Percentiles rank a stretch among this genome's conserved stretches.
Evolutionary conservation across 2,113 vertebrate species (phyloP).

Genomic region (Dissostichus mawsoni): DNA sequence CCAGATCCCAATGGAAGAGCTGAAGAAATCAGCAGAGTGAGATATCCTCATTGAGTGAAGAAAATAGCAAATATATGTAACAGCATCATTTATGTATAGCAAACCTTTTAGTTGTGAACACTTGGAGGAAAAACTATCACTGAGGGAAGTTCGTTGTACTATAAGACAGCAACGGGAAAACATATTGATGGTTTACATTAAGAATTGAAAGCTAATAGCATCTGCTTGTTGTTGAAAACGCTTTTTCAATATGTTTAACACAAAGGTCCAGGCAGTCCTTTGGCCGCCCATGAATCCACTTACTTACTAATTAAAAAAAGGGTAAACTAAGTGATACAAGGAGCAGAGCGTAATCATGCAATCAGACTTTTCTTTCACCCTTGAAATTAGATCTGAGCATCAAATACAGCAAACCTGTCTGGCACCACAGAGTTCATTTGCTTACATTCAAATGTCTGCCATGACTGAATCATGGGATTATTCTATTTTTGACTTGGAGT

Average conservation of each 20-base stretch:
- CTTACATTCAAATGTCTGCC: neutral
- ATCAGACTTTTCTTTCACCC: neutral
- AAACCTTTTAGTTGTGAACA: slow-evolving; percentile 17
- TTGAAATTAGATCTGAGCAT: neutral
- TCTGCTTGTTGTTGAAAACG: slow-evolving; percentile 11
- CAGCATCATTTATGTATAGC: slow-evolving; percentile 11
- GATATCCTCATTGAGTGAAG: slow-evolving; percentile 32
- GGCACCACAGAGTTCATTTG: neutral
- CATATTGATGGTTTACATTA: neutral
- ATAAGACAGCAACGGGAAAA: neutral
- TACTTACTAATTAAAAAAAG: slow-evolving; percentile 36
- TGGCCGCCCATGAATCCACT: slow-evolving; percentile 13
- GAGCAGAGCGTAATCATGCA: slow-evolving; percentile 13
- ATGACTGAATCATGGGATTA: neutral
- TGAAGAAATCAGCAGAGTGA: slow-evolving; percentile 59
- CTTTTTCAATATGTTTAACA: slow-evolving; percentile 1
- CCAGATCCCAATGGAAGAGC: slow-evolving; percentile 36
- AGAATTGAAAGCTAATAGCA: neutral
- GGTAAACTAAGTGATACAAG: slow-evolving; percentile 8
- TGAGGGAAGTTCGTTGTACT: slow-evolving; percentile 18
- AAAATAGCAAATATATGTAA: slow-evolving; percentile 24
- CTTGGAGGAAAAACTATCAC: slow-evolving; percentile 11
- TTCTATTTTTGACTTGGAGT: slow-evolving; percentile 4
- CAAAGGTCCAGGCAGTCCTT: neutral
- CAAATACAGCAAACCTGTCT: neutral